Evolutionary conservation across 2,888 invertebrate species (phyloP).

Genomic region (Agonopterix subpropinquella): DNA sequence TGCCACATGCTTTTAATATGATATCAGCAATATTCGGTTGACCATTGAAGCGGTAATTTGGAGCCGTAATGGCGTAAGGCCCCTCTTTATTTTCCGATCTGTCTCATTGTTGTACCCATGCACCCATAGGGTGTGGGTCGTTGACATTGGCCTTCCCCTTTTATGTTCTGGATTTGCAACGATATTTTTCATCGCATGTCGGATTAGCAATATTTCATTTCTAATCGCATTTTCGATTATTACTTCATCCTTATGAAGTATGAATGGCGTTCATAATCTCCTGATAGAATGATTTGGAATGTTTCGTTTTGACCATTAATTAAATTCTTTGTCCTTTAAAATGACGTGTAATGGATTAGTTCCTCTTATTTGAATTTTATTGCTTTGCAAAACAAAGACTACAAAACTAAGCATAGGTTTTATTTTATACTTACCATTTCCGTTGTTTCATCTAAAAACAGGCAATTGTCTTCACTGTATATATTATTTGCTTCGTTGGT

Average conservation of each 20-base stretch:
- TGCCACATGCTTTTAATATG: slow-evolving; percentile 36
- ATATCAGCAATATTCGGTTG: slow-evolving; percentile 46
- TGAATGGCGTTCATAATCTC: slow-evolving; percentile 30
- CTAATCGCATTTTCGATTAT: slow-evolving; percentile 43
- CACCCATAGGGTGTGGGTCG: slow-evolving; percentile 61
- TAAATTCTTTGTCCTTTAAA: not conserved
- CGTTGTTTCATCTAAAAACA: slow-evolving; percentile 14
- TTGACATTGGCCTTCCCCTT: slow-evolving; percentile 69
- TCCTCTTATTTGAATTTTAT: not conserved
- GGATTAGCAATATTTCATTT: slow-evolving; percentile 60
- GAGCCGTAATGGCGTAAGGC: slow-evolving; percentile 56
- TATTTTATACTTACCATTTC: not conserved
- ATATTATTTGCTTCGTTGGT: slow-evolving; percentile 18
- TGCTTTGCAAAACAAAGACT: too few species aligned
- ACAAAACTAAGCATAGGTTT: too few species aligned
- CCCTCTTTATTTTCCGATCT: slow-evolving; percentile 55
- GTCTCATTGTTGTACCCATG: slow-evolving; percentile 60
- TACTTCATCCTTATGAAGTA: slow-evolving; percentile 11
- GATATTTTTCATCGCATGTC: slow-evolving; percentile 57
- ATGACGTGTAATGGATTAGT: not conserved
- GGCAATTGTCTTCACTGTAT: slow-evolving; percentile 16
- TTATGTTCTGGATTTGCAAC: slow-evolving; percentile 55
- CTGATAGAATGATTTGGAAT: slow-evolving; percentile 21
- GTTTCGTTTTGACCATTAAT: slow-evolving; percentile 20
- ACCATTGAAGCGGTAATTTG: slow-evolving; percentile 60